Evolutionary conservation across 2,888 invertebrate species (phyloP).

Genomic region (Tinea trinotella): DNA sequence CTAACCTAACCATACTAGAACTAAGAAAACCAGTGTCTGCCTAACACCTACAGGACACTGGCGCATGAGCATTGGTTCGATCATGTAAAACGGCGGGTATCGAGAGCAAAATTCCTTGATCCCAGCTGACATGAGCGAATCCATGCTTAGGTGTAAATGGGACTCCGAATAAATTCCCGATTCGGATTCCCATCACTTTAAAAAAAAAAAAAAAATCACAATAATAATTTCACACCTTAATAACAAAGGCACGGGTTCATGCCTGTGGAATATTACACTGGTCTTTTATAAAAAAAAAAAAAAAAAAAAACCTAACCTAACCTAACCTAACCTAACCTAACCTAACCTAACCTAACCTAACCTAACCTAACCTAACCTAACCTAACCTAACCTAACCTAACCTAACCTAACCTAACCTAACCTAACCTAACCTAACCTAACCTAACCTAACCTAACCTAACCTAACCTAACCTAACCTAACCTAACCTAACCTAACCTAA

Average conservation of each 20-base stretch:
- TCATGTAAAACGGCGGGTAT: too few species aligned
- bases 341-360: constrained; percentile 21
- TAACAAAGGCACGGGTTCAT: too few species aligned
- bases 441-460: constrained; percentile 23
- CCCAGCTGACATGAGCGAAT: constrained; percentile 21
- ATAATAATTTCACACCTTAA: constrained; percentile 21
- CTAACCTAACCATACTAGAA: constrained; percentile 21
- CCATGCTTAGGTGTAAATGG: too few species aligned
- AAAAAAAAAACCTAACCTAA: constrained; percentile 20
- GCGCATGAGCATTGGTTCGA: too few species aligned
- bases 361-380: constrained; percentile 19
- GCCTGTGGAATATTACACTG: too few species aligned
- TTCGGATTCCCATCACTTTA: too few species aligned
- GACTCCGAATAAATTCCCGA: too few species aligned
- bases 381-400: constrained; percentile 15
- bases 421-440: constrained; percentile 23
- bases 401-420: constrained; percentile 21
- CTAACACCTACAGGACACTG: constrained; percentile 10
- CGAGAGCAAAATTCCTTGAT: constrained; percentile 19
- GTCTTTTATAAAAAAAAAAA: too few species aligned
- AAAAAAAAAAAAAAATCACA: too few species aligned
- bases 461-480: constrained; percentile 21
- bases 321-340: constrained; percentile 21
- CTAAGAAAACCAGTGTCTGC: constrained; percentile 10
- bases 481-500: constrained; percentile 21